Evolutionary conservation across 2,113 vertebrate species (phyloP).

Genomic region (Xenopus borealis): DNA sequence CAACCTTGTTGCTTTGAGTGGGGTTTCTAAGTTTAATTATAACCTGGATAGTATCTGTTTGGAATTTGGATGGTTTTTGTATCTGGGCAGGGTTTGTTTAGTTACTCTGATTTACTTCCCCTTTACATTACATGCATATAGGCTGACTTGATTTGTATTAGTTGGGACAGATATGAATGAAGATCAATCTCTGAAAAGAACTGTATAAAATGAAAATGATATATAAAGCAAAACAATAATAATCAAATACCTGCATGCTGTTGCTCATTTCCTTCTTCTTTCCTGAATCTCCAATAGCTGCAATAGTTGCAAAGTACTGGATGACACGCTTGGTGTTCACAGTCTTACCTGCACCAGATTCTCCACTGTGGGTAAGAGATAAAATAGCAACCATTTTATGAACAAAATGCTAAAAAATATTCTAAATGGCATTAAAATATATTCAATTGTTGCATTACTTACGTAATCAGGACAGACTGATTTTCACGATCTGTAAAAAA

Average conservation of each 20-base stretch:
- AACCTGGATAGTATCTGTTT: no score
- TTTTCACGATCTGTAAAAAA: constrained; percentile 56
- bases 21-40: no score
- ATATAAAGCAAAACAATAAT: no score
- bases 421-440: neutral
- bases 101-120: no score
- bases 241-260: constrained; percentile 4
- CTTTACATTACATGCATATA: no score
- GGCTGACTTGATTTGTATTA: no score
- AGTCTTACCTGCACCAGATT: constrained; percentile 60
- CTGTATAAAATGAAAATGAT: no score
- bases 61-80: no score
- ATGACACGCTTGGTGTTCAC: constrained; percentile 61
- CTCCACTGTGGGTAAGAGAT: constrained; percentile 47
- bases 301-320: constrained; percentile 52
- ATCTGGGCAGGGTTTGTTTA: no score
- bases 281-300: constrained; percentile 31
- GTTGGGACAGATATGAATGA: no score
- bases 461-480: constrained; percentile 65
- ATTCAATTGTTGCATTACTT: constrained; percentile 44
- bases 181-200: no score
- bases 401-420: neutral
- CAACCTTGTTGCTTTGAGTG: no score
- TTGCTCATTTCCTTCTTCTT: constrained; percentile 48
- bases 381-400: neutral